Evolutionary conservation across 1,140 invertebrate species (phyloP).

Genomic region (Chironomus tepperi): DNA sequence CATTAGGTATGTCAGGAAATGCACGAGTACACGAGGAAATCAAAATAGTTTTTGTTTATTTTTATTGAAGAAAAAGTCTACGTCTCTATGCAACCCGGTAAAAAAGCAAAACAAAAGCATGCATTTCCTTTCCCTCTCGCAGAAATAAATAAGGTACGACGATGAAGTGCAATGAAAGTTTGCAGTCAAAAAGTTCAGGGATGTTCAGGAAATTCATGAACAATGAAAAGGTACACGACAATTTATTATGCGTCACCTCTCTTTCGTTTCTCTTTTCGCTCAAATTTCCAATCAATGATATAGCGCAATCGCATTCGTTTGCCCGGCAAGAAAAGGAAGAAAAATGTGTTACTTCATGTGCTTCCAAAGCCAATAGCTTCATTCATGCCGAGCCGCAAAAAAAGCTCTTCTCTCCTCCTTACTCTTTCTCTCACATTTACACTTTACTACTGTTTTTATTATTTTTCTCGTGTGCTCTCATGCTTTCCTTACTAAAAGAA

Average conservation of each 20-base stretch:
- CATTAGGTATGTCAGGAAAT: too few species aligned
- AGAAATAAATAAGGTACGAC: not conserved
- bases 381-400: not conserved
- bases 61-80: too few species aligned
- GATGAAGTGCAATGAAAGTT: not conserved
- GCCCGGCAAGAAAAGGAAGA: not conserved
- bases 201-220: not conserved
- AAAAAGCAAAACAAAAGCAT: too few species aligned
- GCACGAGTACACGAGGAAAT: too few species aligned
- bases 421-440: not conserved
- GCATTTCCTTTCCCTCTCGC: not conserved
- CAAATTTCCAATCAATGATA: slow-evolving; percentile 21
- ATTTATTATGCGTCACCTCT: not conserved
- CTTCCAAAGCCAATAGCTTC: not conserved
- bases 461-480: not conserved
- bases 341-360: slow-evolving; percentile 19
- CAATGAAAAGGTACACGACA: not conserved
- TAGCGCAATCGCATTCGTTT: not conserved
- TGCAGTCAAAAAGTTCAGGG: not conserved
- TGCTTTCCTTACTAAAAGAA: not conserved
- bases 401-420: not conserved
- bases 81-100: too few species aligned
- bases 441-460: not conserved
- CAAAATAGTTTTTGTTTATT: too few species aligned
- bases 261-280: slow-evolving; percentile 1